A percentile compares a stretch with the other conserved stretches of the same genome.
These are phyloP conservation scores for Chinchilla lanigera DNA, from an alignment of 2,113 vertebrate genomes.

Conservation along the genomic window DNA sequence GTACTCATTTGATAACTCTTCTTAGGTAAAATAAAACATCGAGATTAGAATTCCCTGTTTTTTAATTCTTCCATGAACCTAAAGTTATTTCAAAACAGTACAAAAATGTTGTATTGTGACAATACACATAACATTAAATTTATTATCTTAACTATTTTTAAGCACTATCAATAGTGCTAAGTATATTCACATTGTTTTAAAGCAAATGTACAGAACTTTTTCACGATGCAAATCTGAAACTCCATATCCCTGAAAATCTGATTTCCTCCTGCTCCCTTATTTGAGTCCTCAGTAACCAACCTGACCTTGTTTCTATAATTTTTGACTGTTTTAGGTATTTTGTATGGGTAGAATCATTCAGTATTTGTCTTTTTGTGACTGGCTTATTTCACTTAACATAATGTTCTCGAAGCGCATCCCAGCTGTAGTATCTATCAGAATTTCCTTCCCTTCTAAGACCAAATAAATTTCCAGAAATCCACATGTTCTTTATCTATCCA, in stretches of 20 bases:
- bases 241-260: not conserved
- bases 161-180: not conserved
- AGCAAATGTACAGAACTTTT: not conserved
- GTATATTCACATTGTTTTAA: not conserved
- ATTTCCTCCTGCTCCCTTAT: fast-evolving
- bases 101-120: not conserved
- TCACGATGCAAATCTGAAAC: not conserved
- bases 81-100: not conserved
- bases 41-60: not conserved
- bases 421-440: not conserved
- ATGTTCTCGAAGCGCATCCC: not conserved
- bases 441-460: not conserved
- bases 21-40: not conserved
- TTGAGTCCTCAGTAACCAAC: not conserved
- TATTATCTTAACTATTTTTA: not conserved
- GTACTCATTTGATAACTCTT: slow-evolving; percentile 15
- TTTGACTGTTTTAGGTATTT: not conserved
- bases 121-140: not conserved
- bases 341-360: not conserved
- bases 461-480: not conserved
- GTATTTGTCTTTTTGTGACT: not conserved
- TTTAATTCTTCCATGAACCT: not conserved
- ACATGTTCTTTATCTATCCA: not conserved
- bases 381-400: not conserved
- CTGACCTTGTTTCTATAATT: not conserved